These are phyloP conservation scores for Heterocephalus glaber DNA, from an alignment of 2,113 vertebrate species.

Conservation along the genomic window DNA sequence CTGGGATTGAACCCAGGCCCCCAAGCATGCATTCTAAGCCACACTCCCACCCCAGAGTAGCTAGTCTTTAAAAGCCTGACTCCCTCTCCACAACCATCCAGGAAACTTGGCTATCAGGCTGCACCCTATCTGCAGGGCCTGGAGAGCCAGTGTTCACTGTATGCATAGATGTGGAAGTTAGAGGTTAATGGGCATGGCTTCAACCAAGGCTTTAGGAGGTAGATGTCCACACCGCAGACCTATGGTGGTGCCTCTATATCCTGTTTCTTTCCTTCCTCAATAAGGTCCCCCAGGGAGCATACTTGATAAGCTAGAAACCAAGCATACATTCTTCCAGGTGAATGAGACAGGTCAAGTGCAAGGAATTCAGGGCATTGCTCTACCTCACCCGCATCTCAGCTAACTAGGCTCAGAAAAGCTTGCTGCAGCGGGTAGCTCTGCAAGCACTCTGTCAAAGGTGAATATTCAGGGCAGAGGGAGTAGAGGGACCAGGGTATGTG, in stretches of 20 bases:
- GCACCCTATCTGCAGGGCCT: not conserved
- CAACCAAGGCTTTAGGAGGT: not conserved
- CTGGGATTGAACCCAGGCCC: not conserved
- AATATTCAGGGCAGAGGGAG: not conserved
- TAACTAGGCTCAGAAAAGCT: not conserved
- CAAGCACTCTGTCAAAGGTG: not conserved
- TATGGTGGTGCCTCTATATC: not conserved
- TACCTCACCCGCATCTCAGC: not conserved
- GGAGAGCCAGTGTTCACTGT: not conserved
- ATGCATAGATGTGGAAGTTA: not conserved
- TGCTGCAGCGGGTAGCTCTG: not conserved
- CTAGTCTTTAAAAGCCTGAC: not conserved
- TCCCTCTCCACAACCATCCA: not conserved
- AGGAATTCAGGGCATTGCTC: not conserved
- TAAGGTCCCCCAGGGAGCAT: slow-evolving; percentile 50
- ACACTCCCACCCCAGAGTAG: not conserved
- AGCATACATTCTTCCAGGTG: not conserved
- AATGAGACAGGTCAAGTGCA: not conserved
- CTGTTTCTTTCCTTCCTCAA: slow-evolving; percentile 66
- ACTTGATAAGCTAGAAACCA: slow-evolving; percentile 34
- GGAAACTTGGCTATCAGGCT: not conserved
- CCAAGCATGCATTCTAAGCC: not conserved
- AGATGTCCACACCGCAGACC: not conserved
- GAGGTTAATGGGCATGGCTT: slow-evolving; percentile 46
- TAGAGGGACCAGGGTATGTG: not conserved